A percentile compares a stretch with the other conserved stretches of the same genome.
These are phyloP conservation scores for Cavia porcellus DNA, from an alignment of 2,113 vertebrate genomes.

Conservation along the genomic window DNA sequence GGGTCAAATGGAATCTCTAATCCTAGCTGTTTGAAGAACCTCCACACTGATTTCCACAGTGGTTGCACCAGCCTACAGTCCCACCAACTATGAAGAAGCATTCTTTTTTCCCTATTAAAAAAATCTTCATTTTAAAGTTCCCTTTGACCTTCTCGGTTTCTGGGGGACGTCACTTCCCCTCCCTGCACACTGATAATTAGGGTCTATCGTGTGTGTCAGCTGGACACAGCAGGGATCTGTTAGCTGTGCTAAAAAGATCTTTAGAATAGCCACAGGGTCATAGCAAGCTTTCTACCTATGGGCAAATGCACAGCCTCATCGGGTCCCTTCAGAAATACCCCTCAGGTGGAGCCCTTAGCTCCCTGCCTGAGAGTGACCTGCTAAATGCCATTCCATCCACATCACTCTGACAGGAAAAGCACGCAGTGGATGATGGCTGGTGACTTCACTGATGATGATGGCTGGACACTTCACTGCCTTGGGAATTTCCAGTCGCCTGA, in stretches of 20 bases:
- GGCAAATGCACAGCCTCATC: rapidly evolving
- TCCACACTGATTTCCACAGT: too few species aligned
- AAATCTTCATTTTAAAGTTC: not conserved
- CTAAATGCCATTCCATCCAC: rapidly evolving
- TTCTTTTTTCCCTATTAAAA: too few species aligned
- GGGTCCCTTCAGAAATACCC: too few species aligned
- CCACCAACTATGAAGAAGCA: too few species aligned
- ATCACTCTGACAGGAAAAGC: not conserved
- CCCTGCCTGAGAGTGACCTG: too few species aligned
- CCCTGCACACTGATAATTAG: not conserved
- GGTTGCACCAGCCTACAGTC: too few species aligned
- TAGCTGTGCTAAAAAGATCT: not conserved
- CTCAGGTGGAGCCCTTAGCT: rapidly evolving
- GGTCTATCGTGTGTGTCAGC: not conserved
- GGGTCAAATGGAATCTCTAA: too few species aligned
- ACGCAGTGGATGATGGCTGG: rapidly evolving
- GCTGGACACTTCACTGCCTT: not conserved
- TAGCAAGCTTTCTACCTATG: rapidly evolving
- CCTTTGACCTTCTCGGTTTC: not conserved
- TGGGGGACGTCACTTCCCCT: not conserved
- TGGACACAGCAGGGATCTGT: rapidly evolving
- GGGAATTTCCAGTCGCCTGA: rapidly evolving
- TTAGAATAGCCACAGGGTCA: not conserved
- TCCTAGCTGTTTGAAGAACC: too few species aligned
- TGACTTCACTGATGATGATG: too few species aligned